A percentile compares a stretch with the other conserved stretches of the same genome.
Conservation (phyloP, 1,140 invertebrate genomes). For the Drosophila pallidifrons region DNA sequence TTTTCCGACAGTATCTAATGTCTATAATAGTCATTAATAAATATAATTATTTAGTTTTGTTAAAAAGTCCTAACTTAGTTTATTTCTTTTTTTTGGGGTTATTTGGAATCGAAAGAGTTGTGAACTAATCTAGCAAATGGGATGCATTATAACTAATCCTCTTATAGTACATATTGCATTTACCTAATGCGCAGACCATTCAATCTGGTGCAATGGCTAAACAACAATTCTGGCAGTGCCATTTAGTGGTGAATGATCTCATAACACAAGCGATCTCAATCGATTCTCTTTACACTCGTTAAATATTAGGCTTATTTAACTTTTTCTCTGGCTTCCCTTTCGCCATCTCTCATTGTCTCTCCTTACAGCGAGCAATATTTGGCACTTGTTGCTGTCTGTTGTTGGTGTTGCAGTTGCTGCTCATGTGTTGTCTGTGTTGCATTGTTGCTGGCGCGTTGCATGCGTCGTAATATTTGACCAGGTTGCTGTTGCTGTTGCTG, state of each 20-base stretch:
- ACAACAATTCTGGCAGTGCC: conserved; percentile 50
- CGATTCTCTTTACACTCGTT: conserved; percentile 2
- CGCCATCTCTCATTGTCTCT: conserved; percentile 4
- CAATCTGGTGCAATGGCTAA: conserved; percentile 21
- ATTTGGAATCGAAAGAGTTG: conserved; percentile 18
- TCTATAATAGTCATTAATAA: conserved; percentile 12
- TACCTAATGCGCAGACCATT: conserved; percentile 36
- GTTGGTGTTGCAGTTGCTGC: conserved; percentile 29
- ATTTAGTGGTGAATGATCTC: conserved; percentile 33
- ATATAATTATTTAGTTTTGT: conserved; percentile 32
- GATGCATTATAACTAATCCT: conserved; percentile 17
- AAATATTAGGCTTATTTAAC: conserved; percentile 18
- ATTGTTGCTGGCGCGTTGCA: conserved; percentile 62
- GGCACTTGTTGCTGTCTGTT: conserved; percentile 30
- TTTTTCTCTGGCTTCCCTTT: conserved; percentile 20
- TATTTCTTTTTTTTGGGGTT: not conserved
- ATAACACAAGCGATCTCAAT: conserved; percentile 13
- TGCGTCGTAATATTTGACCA: conserved; percentile 34
- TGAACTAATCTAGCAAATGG: conserved; percentile 31
- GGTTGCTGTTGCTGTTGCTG: conserved; percentile 48
- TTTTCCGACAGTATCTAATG: conserved; percentile 47
- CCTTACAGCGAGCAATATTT: conserved; percentile 71
- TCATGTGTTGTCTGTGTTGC: conserved; percentile 61
- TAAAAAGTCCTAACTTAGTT: conserved; percentile 23
- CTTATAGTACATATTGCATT: conserved; percentile 42